Conservation (phyloP, 2,797 vertebrate species). For the Ctenopoma kingsleyae region DNA sequence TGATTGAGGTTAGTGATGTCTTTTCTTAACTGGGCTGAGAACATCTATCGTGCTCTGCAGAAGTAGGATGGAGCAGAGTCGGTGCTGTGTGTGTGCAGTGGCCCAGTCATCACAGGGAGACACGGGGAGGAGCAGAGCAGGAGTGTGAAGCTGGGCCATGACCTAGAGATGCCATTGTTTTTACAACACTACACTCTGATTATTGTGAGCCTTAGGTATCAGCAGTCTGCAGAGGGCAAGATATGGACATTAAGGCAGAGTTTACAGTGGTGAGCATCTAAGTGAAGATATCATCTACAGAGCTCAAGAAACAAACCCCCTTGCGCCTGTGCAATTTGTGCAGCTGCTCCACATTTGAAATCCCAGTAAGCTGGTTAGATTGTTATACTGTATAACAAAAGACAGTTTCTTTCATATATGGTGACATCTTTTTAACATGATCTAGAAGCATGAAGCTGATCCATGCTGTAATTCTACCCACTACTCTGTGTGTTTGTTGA, state of each 20-base stretch:
- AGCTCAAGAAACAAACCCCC: not conserved
- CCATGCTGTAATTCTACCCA: not conserved
- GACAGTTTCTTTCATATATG: not conserved
- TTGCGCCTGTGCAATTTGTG: not conserved
- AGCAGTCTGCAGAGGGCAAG: not conserved
- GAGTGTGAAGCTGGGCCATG: not conserved
- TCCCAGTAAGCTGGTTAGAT: conserved; percentile 4
- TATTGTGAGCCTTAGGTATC: not conserved
- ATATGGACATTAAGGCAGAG: not conserved
- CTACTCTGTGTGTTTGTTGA: not conserved
- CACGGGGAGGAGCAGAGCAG: not conserved
- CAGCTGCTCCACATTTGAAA: not conserved
- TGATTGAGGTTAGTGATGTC: not conserved
- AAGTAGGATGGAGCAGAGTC: not conserved
- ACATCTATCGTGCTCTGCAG: not conserved
- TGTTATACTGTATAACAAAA: not conserved
- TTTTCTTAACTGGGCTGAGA: not conserved
- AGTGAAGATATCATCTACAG: not conserved
- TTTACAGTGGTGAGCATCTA: not conserved
- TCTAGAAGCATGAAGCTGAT: not conserved
- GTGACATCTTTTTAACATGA: not conserved
- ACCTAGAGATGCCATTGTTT: not conserved
- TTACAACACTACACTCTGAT: too few relatives aligned
- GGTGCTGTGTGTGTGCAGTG: not conserved
- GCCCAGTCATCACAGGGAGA: not conserved